Base-by-base conservation (phyloP, 35 echinoderm and acorn worm genomes). In the Nesometra sesokonis region DNA sequence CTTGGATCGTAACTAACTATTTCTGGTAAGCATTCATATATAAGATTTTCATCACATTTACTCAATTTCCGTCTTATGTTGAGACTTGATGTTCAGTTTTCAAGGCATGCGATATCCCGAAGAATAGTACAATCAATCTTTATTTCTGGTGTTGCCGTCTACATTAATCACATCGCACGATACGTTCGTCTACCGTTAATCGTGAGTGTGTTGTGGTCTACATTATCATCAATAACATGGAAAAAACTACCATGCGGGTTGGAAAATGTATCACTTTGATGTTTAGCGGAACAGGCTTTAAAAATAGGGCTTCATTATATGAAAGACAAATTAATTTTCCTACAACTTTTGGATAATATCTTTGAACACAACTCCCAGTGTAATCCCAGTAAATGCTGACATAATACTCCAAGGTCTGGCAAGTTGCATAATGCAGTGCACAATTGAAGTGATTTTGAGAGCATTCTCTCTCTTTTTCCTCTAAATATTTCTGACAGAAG, bases 131-230 rank as follows among this genome's bases (percentile, higher is more conserved):
- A 13, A 17, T 31, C 29, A 37, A 29, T 29, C 33, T 77, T 78
- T 30, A 39, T 34, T 79, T 9, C 76, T 38, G 86, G 77, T n/a
- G 86, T 87, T 31, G 32, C 33, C 5, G 86, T 36, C 8, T 13
- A 2, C 34, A 87, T 40, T 19, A 87, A 17, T 3, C 57, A 76
- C 77, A 87, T 80, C 21, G 76, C 86, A 87, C 80, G 86, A 36
- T 43, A 43, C 5, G 47, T n/a, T 36, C 80, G 5, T 33, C 33
- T 36, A 17, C 85, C 67, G 34, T 86, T 52, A 77, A 86, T 77
- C 15, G 67, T 86, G 38, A 27, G 78, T 77, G 46, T 77, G 30
- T 86, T 86, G 33, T 86, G 85, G 67, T 86, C 85, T 47, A 86
- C 85, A 86, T 86, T 86, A 52, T 86, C 85, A 13, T 30, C 85